Evolutionary conservation across 2,797 vertebrate genomes (phyloP).

Genomic region (Bucorvus abyssinicus): DNA sequence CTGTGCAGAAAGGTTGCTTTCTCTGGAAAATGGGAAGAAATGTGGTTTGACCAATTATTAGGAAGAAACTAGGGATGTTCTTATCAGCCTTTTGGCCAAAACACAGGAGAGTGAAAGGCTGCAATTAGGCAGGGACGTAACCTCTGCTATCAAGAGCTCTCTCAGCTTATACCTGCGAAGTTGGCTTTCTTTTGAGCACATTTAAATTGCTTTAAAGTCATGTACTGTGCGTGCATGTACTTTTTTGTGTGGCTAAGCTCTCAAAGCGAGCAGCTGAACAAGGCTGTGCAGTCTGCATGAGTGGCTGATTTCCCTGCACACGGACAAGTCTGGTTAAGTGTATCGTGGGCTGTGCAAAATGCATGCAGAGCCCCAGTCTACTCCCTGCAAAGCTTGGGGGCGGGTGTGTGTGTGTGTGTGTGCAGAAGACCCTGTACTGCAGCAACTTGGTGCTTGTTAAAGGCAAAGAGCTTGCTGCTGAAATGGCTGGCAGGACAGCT

Average conservation of each 20-base stretch:
- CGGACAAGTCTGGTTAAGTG: neutral
- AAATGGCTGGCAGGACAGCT: neutral
- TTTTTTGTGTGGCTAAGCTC: conserved; percentile 34
- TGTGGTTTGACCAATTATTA: neutral
- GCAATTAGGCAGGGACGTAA: conserved; percentile 9
- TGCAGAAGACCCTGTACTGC: neutral
- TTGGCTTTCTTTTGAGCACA: conserved; percentile 10
- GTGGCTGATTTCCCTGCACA: neutral
- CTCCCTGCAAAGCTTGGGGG: neutral
- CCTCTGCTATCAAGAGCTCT: neutral
- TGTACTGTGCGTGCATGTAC: neutral
- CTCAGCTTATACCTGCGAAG: neutral
- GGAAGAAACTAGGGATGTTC: neutral
- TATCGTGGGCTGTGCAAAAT: neutral
- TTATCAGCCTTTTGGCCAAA: neutral
- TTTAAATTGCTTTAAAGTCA: conserved; percentile 28
- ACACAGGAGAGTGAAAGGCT: neutral
- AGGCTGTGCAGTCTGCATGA: conserved; percentile 4
- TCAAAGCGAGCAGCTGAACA: conserved; percentile 25
- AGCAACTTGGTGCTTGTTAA: neutral
- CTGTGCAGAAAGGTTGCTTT: neutral
- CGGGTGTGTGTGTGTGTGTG: too few species aligned
- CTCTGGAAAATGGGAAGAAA: neutral
- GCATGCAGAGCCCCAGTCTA: fast-evolving
- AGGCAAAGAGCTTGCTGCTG: neutral